These are phyloP conservation scores for Synchiropus splendidus DNA, from an alignment of 2,113 vertebrate species.

Conservation along the genomic window DNA sequence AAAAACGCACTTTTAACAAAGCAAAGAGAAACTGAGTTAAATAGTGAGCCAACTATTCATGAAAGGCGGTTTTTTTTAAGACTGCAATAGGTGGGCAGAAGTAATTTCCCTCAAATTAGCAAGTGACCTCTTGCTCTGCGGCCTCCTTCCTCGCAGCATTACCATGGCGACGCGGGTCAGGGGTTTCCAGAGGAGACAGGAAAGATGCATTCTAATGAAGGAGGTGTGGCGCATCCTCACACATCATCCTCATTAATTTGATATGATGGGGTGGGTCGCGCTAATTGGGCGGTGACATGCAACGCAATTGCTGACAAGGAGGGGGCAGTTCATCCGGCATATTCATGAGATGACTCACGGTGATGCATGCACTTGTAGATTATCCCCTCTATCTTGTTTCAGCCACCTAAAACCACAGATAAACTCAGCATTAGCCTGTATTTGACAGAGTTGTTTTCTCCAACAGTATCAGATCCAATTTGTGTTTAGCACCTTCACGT, in stretches of 20 bases:
- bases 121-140: conserved; percentile 14
- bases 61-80: conserved; percentile 17
- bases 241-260: conserved; percentile 21
- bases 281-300: conserved; percentile 31
- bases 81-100: conserved; percentile 16
- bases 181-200: conserved; percentile 5
- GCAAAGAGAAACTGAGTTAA: too few species aligned
- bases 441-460: too few species aligned
- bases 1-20: too few species aligned
- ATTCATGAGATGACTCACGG: too few species aligned
- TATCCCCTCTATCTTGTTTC: too few species aligned
- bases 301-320: conserved; percentile 19
- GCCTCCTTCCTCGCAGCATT: conserved; percentile 7
- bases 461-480: too few species aligned
- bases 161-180: conserved; percentile 29
- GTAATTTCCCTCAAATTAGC: conserved; percentile 9
- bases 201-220: conserved; percentile 8
- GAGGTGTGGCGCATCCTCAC: conserved; percentile 8
- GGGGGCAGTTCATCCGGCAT: not conserved
- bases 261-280: conserved; percentile 26
- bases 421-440: too few species aligned
- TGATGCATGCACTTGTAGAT: too few species aligned
- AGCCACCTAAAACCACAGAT: too few species aligned
- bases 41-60: too few species aligned
- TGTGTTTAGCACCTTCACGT: too few species aligned